These are phyloP conservation scores for Nesoenas mayeri DNA, from an alignment of 2,113 vertebrate genomes.

Conservation along the genomic window DNA sequence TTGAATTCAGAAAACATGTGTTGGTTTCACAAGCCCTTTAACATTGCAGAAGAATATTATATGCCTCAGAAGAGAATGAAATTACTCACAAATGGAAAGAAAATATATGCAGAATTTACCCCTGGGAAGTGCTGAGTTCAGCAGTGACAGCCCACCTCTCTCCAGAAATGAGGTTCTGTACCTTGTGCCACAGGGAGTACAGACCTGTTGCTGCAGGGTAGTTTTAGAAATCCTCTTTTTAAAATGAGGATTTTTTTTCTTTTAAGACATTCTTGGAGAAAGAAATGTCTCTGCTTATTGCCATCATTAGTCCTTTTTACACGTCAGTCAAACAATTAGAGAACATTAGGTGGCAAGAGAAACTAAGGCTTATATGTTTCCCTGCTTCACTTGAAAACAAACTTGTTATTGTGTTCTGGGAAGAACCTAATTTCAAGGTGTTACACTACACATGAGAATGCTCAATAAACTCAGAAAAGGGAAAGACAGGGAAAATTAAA, in stretches of 20 bases:
- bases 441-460: not conserved
- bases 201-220: not conserved
- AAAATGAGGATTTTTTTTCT: not conserved
- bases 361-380: not conserved
- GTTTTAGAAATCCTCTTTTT: not conserved
- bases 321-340: not conserved
- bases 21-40: not conserved
- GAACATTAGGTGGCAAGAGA: not conserved
- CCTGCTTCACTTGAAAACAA: not conserved
- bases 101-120: not conserved
- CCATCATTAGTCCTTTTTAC: not conserved
- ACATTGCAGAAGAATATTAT: not conserved
- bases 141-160: not conserved
- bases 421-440: not conserved
- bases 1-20: not conserved
- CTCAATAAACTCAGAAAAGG: not conserved
- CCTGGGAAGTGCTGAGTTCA: not conserved
- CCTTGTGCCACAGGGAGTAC: not conserved
- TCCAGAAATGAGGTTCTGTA: not conserved
- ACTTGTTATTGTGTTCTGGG: not conserved
- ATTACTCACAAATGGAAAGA: not conserved
- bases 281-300: not conserved
- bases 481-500: not conserved
- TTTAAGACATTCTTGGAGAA: not conserved
- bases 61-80: not conserved